These are phyloP conservation scores for Drosophila ambigua DNA, from an alignment of 1,140 invertebrate genomes.

Conservation along the genomic window DNA sequence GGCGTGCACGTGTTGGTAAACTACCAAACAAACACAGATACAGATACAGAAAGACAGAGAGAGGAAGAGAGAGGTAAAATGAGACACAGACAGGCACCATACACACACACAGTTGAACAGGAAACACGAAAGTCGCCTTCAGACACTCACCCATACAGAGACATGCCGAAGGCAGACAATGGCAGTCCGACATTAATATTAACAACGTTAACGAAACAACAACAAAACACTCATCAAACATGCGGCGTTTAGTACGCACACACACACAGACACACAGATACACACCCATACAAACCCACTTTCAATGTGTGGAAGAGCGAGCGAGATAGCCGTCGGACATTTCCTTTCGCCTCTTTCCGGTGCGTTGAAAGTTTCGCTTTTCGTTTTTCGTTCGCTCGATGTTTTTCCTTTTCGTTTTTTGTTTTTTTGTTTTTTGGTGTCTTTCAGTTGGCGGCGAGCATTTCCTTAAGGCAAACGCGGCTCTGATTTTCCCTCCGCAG, in stretches of 20 bases:
- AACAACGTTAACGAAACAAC: slow-evolving; percentile 71
- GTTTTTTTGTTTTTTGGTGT: slow-evolving; percentile 43
- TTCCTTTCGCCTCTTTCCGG: slow-evolving; percentile 68
- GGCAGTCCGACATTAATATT: slow-evolving; percentile 77
- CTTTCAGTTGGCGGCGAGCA: slow-evolving; percentile 68
- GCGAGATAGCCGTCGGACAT: slow-evolving; percentile 32
- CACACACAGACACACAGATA: slow-evolving; percentile 16
- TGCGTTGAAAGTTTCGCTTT: slow-evolving; percentile 65
- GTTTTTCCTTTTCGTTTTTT: slow-evolving; percentile 46
- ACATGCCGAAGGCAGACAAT: slow-evolving; percentile 58
- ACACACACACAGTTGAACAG: slow-evolving; percentile 24
- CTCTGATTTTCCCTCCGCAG: slow-evolving; percentile 44
- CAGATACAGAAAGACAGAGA: slow-evolving; percentile 1
- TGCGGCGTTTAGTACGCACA: slow-evolving; percentile 64
- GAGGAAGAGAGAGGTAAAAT: background rate
- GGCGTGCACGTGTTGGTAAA: slow-evolving; percentile 77
- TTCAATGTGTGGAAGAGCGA: slow-evolving; percentile 28
- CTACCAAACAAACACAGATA: slow-evolving; percentile 40
- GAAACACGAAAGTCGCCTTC: slow-evolving; percentile 14
- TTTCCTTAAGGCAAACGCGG: slow-evolving; percentile 71
- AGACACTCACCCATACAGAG: slow-evolving; percentile 23
- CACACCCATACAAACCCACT: background rate
- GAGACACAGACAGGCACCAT: slow-evolving; percentile 21
- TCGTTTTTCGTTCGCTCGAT: slow-evolving; percentile 53
- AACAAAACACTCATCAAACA: slow-evolving; percentile 71